Evolutionary conservation across 2,113 vertebrate species (phyloP).

Genomic region (Gopherus flavomarginatus): DNA sequence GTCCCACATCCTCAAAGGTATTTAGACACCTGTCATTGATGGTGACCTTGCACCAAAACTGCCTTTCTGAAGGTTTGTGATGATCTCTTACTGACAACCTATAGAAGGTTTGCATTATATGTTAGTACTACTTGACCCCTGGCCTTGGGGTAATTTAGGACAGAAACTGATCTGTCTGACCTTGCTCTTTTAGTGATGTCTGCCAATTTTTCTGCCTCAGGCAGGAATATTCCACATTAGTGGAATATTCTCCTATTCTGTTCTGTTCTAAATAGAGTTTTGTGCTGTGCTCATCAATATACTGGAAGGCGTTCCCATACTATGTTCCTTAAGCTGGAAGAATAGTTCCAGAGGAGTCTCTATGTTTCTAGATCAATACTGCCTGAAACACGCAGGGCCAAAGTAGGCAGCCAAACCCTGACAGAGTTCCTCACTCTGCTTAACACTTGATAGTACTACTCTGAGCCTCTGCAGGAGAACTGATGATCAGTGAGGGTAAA

Average conservation of each 20-base stretch:
- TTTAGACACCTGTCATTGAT: neutral
- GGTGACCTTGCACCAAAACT: neutral
- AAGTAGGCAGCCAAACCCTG: neutral
- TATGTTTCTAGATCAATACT: neutral
- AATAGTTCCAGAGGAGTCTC: neutral
- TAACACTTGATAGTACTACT: no score
- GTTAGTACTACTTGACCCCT: slow-evolving; percentile 24
- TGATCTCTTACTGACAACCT: neutral
- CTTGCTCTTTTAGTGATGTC: slow-evolving; percentile 18
- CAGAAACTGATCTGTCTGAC: slow-evolving; percentile 13
- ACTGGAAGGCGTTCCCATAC: no score
- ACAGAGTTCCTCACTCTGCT: neutral
- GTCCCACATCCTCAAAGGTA: no score
- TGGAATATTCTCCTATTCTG: neutral
- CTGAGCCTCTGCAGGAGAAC: no score
- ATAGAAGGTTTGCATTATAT: neutral
- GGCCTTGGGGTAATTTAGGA: slow-evolving; percentile 25
- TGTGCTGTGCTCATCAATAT: no score
- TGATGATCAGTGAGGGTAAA: no score
- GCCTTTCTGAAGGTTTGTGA: neutral
- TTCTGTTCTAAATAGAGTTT: no score
- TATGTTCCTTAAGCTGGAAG: neutral
- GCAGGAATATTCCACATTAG: slow-evolving; percentile 7
- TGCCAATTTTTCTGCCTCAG: slow-evolving; percentile 33
- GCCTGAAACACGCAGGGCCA: accelerated